Conservation (phyloP, 2,888 invertebrate genomes). For the Melipona beecheii region DNA sequence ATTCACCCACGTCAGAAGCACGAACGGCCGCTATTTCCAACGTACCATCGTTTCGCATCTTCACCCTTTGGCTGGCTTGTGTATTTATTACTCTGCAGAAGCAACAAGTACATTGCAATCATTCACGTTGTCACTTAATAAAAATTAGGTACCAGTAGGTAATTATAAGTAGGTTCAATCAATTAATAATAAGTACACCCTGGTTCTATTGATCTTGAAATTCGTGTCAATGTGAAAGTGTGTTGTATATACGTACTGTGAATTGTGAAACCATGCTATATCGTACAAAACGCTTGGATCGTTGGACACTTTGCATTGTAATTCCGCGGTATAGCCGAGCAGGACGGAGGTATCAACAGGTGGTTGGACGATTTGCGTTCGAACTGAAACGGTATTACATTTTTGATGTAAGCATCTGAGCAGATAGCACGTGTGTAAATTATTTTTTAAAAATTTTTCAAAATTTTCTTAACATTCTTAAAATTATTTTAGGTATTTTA, state of each 20-base stretch:
- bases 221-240: neutral
- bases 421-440: neutral
- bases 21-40: constrained; percentile 94
- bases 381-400: constrained; percentile 86
- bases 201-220: too few species aligned
- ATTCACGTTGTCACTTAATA: neutral
- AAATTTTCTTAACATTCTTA: neutral
- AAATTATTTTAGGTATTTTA: constrained; percentile 19
- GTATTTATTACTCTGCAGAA: constrained; percentile 86
- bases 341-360: constrained; percentile 96
- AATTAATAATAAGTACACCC: too few species aligned
- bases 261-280: constrained; percentile 95
- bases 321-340: constrained; percentile 95
- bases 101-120: neutral
- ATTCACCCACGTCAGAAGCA: constrained; percentile 96
- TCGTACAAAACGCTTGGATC: constrained; percentile 95
- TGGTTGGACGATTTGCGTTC: constrained; percentile 96
- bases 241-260: constrained; percentile 87
- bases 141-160: too few species aligned
- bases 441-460: too few species aligned
- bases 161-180: too few species aligned
- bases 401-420: too few species aligned
- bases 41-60: constrained; percentile 92
- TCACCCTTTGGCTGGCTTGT: constrained; percentile 89
- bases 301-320: constrained; percentile 97